phyloP scores from a whole-genome alignment of 2,888 invertebrate genomes.

The Eledone cirrhosa region DNA sequence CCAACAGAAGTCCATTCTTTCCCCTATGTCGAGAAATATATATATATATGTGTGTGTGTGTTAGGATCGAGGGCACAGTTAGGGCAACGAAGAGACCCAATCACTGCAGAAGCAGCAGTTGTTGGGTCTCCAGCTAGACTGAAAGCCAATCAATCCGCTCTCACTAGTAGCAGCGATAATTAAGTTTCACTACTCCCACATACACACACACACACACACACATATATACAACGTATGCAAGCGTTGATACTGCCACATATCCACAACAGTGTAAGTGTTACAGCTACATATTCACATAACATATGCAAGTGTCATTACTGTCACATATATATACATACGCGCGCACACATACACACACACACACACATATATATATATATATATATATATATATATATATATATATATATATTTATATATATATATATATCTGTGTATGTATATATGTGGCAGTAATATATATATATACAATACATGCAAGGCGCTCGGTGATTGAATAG shows the following conservation, averaged over 20 bases:
- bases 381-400: conserved; percentile 1
- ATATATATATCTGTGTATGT: neutral
- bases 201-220: neutral
- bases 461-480: neutral
- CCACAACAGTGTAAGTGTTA: neutral
- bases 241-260: neutral
- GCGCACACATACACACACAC: neutral
- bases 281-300: neutral
- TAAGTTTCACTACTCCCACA: too few species aligned
- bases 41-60: too few species aligned
- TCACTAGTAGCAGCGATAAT: too few species aligned
- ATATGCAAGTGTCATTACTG: neutral
- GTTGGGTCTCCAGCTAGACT: too few species aligned
- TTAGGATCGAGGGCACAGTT: too few species aligned
- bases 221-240: neutral
- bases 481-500: neutral
- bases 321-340: neutral
- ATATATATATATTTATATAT: neutral
- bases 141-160: too few species aligned
- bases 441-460: neutral
- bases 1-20: too few species aligned
- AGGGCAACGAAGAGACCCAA: too few species aligned
- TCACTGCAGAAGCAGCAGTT: too few species aligned
- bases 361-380: neutral
- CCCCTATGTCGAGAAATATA: too few species aligned